Base-by-base conservation (phyloP, 2,888 invertebrate species). In the Scaptomyza cyrtandrae region DNA sequence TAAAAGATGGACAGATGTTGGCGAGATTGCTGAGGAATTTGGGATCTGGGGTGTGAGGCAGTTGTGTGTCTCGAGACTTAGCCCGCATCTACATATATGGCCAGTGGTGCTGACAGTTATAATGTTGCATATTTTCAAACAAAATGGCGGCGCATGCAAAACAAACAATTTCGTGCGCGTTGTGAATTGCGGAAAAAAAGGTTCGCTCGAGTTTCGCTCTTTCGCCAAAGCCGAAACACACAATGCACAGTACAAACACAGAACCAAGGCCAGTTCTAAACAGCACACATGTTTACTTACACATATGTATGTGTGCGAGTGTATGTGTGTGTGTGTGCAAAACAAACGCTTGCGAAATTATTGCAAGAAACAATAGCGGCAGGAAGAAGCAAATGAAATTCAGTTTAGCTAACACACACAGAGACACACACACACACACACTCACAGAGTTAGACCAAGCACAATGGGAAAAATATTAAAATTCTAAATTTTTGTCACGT, bases 401-500 rank as follows among this genome's bases (percentile, higher is more conserved):
- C 78, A 71, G 85, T 72, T 84, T 62, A 86, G 56, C 65, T 58
- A 61, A 71, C 53, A 14, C 29, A 33, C 24, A 54, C 37, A 31
- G 13, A 53, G 37, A 31, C 31, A 24, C 33, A 14, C 2, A 45
- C 24, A 55, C 1, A 31, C 13, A 31, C 16, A 9, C 16, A 16
- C 31, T 3, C 16, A 9, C 3, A 6, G n/a, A 46, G 52, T 57
- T n/a, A 64, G 45, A 29, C 11, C 41, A 48, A 14, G 55, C 48
- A 62, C 60, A 70, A 78, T 61, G 65, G 67, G 50, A 64, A 70
- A 87, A 86, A 86, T 86, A 85, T 85, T 86, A 83, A 86, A 85
- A 85, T 83, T 85, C 72, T 71, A 83, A 64, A 85, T 88, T 88
- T 85, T 75, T 78, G 84, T 85, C 84, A 88, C 84, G 88, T 88